phyloP scores from a whole-genome alignment of 2,797 vertebrate species.

The Intellagama lesueurii region DNA sequence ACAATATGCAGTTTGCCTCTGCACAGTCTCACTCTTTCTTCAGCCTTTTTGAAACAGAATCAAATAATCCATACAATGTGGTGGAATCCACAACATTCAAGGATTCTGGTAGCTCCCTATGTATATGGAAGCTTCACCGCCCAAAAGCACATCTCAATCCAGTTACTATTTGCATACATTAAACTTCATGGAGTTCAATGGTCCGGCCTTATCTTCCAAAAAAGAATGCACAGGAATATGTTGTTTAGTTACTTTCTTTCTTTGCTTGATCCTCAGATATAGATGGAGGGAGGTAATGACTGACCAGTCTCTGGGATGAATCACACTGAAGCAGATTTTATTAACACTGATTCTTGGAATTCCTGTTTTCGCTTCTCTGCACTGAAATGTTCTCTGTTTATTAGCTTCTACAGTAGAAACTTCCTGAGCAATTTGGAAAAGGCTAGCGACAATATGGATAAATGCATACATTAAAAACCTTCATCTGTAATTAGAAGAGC shows the following conservation, averaged over 20 bases:
- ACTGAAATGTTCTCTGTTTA: conserved; percentile 4
- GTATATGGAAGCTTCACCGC: too few relatives aligned
- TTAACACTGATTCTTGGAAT: conserved; percentile 26
- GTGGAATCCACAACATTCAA: not conserved
- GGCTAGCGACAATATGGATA: not conserved
- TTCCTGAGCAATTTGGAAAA: conserved; percentile 11
- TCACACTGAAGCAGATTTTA: conserved; percentile 1
- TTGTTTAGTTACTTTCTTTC: not conserved
- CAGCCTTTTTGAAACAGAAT: not conserved
- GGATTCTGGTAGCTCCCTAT: not conserved
- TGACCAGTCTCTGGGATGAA: conserved; percentile 5
- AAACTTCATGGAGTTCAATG: not conserved
- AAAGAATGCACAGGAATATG: not conserved
- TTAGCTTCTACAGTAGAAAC: not conserved
- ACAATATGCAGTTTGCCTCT: not conserved
- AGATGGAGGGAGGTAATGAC: not conserved
- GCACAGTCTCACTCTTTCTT: not conserved
- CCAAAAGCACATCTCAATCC: not conserved
- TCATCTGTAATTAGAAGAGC: not conserved
- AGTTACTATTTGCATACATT: not conserved
- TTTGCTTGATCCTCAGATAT: not conserved
- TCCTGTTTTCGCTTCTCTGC: not conserved
- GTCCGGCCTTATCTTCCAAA: not conserved
- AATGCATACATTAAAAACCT: not conserved
- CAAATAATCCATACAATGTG: not conserved